phyloP scores from a whole-genome alignment of 2,888 invertebrate genomes.

The Acanthosepion esculentum region DNA sequence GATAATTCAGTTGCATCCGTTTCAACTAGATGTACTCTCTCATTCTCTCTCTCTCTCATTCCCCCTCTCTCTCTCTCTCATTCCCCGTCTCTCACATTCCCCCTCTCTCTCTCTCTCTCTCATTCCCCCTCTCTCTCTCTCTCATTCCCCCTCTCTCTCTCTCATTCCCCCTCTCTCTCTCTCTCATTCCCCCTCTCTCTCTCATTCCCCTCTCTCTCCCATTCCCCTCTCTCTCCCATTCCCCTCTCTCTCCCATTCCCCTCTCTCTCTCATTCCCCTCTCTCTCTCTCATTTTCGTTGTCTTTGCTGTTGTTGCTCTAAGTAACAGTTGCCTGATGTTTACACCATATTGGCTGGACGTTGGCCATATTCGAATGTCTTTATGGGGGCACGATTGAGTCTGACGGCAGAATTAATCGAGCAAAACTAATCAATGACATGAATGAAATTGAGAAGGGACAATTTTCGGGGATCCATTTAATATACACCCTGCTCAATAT shows the following conservation, averaged over 20 bases:
- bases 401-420: neutral
- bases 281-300: neutral
- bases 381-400: neutral
- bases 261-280: neutral
- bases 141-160: neutral
- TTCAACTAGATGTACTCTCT: neutral
- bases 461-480: neutral
- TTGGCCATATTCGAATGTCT: neutral
- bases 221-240: no score
- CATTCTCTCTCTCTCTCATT: neutral
- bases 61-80: neutral
- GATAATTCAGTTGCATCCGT: neutral
- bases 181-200: neutral
- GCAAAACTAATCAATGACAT: neutral
- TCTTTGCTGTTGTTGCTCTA: neutral
- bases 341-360: neutral
- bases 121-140: no score
- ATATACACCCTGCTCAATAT: neutral
- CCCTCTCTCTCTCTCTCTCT: neutral
- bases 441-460: neutral
- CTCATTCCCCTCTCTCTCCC: neutral
- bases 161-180: neutral
- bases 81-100: no score
- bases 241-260: neutral
- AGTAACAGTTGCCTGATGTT: neutral